A percentile compares a stretch with the other conserved stretches of the same genome.
phyloP scores from a whole-genome alignment of 2,797 vertebrate species.

The Parotocinclus haroldoi region DNA sequence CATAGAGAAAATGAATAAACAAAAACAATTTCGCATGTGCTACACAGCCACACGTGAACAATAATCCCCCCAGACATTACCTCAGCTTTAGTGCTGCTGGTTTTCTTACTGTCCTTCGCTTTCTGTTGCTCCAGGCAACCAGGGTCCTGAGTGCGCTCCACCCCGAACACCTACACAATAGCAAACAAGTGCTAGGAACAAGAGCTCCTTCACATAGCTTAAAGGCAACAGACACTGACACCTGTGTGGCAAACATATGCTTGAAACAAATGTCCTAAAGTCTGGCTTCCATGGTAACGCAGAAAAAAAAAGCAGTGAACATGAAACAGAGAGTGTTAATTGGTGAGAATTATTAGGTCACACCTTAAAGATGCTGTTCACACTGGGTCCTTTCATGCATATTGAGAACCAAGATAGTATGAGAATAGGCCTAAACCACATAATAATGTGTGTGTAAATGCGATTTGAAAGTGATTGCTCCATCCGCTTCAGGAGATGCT shows the following conservation, averaged over 20 bases:
- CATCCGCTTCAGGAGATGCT: too few relatives aligned
- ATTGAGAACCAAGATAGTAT: neutral
- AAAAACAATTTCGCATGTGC: neutral
- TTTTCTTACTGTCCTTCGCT: conserved; percentile 80
- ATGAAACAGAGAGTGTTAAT: conserved; percentile 19
- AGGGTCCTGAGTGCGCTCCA: conserved; percentile 82
- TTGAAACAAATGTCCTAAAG: conserved; percentile 19
- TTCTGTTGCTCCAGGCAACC: conserved; percentile 72
- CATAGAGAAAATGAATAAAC: neutral
- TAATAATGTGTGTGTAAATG: too few relatives aligned
- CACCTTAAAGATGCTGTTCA: too few relatives aligned
- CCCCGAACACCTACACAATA: conserved; percentile 85
- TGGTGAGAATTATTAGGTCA: neutral
- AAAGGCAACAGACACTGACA: conserved; percentile 11
- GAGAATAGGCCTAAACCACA: too few relatives aligned
- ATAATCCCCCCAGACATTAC: conserved; percentile 53
- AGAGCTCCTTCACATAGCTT: neutral
- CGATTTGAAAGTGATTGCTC: too few relatives aligned
- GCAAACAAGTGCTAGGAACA: conserved; percentile 27
- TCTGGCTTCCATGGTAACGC: conserved; percentile 50
- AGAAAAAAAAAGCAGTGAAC: neutral
- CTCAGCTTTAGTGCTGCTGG: conserved; percentile 72
- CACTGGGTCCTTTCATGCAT: conserved; percentile 2
- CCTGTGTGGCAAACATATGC: conserved; percentile 36
- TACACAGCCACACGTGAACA: neutral